A percentile compares a stretch with the other conserved stretches of the same genome.
Evolutionary conservation across 2,888 invertebrate genomes (phyloP).

Genomic region (Drosophila formosana): DNA sequence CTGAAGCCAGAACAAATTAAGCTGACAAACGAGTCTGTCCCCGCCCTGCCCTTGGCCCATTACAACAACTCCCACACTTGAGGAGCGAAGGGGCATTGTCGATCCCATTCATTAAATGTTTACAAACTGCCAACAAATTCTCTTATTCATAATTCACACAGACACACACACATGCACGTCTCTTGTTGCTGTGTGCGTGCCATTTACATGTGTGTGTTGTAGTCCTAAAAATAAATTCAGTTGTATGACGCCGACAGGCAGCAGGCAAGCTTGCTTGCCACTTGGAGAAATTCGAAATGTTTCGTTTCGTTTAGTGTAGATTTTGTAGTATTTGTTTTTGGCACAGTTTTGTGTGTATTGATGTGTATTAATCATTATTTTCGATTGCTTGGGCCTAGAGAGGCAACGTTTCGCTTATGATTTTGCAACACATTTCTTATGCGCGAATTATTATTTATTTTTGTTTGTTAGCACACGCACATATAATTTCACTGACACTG

Average conservation of each 20-base stretch:
- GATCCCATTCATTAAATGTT: conserved; percentile 66
- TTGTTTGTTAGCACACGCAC: conserved; percentile 46
- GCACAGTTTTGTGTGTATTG: conserved; percentile 40
- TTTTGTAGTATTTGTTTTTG: conserved; percentile 34
- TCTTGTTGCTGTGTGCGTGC: conserved; percentile 34
- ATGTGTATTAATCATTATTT: conserved; percentile 45
- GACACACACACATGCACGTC: conserved; percentile 26
- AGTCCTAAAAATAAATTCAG: conserved; percentile 75
- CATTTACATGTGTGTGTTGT: conserved; percentile 61
- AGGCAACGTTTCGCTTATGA: conserved; percentile 31
- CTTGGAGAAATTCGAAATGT: conserved; percentile 75
- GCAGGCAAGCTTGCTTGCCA: conserved; percentile 34
- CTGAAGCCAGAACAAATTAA: conserved; percentile 58
- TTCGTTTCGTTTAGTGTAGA: conserved; percentile 47
- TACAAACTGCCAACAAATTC: conserved; percentile 57
- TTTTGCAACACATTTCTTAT: conserved; percentile 37
- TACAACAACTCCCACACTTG: conserved; percentile 51
- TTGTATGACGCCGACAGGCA: conserved; percentile 68
- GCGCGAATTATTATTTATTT: conserved; percentile 36
- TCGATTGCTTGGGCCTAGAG: conserved; percentile 40
- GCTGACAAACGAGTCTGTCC: conserved; percentile 43
- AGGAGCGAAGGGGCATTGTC: conserved; percentile 5
- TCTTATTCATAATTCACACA: conserved; percentile 63
- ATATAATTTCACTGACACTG: conserved; percentile 37
- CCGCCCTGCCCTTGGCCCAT: conserved; percentile 46